Conservation (phyloP, 1,140 invertebrate species). For the Stegodyphus dumicola region DNA sequence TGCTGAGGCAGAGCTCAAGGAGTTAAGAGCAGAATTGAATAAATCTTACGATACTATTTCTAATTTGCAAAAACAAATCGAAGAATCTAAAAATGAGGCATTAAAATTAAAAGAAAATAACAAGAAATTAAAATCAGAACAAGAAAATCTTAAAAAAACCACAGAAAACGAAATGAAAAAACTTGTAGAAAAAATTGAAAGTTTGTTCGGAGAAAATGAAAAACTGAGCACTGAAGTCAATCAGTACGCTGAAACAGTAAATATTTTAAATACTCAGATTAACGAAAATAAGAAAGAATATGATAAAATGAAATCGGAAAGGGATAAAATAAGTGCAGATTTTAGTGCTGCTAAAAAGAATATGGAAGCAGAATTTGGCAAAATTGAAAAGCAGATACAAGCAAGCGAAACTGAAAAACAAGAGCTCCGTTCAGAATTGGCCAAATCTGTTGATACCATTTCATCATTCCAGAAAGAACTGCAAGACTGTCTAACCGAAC, state of each 20-base stretch:
- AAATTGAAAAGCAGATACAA: slow-evolving; percentile 44
- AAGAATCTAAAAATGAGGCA: slow-evolving; percentile 58
- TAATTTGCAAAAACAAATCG: slow-evolving; percentile 62
- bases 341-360: slow-evolving; percentile 24
- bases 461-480: slow-evolving; percentile 41
- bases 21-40: slow-evolving; percentile 63
- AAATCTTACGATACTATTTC: slow-evolving; percentile 63
- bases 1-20: slow-evolving; percentile 67
- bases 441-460: slow-evolving; percentile 40
- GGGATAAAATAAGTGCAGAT: slow-evolving; percentile 42
- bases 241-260: slow-evolving; percentile 30
- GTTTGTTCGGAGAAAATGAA: slow-evolving; percentile 39
- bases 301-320: slow-evolving; percentile 49
- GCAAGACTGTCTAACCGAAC: slow-evolving; percentile 48
- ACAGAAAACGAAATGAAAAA: slow-evolving; percentile 41
- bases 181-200: slow-evolving; percentile 31
- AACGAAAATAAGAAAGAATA: slow-evolving; percentile 41
- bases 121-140: slow-evolving; percentile 54
- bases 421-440: slow-evolving; percentile 36
- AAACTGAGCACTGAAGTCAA: slow-evolving; percentile 34
- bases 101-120: slow-evolving; percentile 49
- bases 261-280: slow-evolving; percentile 26
- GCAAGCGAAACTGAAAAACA: slow-evolving; percentile 31
- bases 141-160: slow-evolving; percentile 28
- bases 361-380: slow-evolving; percentile 33